Conservation (phyloP, 2,113 vertebrate species). For the Alosa alosa region DNA sequence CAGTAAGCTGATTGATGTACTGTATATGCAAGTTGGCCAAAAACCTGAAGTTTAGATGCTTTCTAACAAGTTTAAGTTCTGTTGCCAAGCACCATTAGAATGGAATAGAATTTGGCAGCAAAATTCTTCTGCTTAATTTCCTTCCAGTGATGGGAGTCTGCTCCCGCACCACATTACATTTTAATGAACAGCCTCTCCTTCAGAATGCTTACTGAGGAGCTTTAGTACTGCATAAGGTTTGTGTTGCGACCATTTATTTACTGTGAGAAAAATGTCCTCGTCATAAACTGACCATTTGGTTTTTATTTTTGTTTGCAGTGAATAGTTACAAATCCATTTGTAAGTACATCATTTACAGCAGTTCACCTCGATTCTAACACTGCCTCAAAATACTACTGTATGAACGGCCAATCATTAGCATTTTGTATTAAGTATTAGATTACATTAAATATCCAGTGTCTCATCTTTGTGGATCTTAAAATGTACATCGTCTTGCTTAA, state of each 20-base stretch:
- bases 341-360: conserved; percentile 61
- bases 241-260: not conserved
- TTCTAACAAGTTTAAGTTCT: not conserved
- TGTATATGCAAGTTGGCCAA: not conserved
- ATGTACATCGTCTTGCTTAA: conserved; percentile 25
- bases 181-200: not conserved
- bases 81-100: conserved; percentile 5
- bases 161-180: not conserved
- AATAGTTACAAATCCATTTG: conserved; percentile 55
- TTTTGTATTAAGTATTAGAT: conserved; percentile 33
- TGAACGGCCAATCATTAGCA: conserved; percentile 33
- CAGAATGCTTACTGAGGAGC: not conserved
- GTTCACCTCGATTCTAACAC: conserved; percentile 46
- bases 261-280: not conserved
- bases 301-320: conserved; percentile 57
- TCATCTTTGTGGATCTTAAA: conserved; percentile 36
- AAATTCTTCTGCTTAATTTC: not conserved
- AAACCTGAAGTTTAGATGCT: not conserved
- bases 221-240: not conserved
- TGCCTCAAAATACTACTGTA: conserved; percentile 33
- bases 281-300: not conserved
- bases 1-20: not conserved
- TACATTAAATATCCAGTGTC: conserved; percentile 56
- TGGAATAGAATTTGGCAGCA: not conserved
- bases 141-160: not conserved